A percentile compares a stretch with the other conserved stretches of the same genome.
These are phyloP conservation scores for Eubasilissa regina DNA, from an alignment of 1,140 invertebrate species.

Conservation along the genomic window DNA sequence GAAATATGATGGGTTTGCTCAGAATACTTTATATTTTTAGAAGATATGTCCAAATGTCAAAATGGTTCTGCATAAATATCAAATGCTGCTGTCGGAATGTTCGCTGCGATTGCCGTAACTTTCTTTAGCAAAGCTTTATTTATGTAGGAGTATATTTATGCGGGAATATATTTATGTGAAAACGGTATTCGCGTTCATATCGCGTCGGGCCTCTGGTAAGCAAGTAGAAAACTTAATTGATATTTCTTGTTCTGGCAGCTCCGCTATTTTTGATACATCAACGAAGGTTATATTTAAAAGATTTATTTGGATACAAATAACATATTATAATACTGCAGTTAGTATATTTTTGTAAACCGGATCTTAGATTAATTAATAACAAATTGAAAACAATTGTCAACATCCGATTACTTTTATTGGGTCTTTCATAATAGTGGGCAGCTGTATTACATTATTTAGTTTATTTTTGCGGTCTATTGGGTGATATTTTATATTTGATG, in stretches of 20 bases:
- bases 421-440: too few relatives aligned
- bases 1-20: too few relatives aligned
- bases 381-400: too few relatives aligned
- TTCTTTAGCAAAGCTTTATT: conserved; percentile 13
- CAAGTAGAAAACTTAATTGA: conserved; percentile 36
- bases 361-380: too few relatives aligned
- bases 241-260: conserved; percentile 40
- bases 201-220: not conserved
- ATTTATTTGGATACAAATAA: too few relatives aligned
- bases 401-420: too few relatives aligned
- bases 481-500: too few relatives aligned
- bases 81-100: conserved; percentile 40
- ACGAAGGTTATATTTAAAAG: not conserved
- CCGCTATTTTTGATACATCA: conserved; percentile 3
- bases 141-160: conserved; percentile 32
- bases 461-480: too few relatives aligned
- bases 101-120: conserved; percentile 43
- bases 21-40: not conserved
- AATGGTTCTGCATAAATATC: conserved; percentile 48
- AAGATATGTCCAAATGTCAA: conserved; percentile 41
- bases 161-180: conserved; percentile 14
- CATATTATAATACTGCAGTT: too few relatives aligned
- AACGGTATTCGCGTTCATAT: conserved; percentile 28
- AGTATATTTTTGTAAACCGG: too few relatives aligned
- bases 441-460: too few relatives aligned